Evolutionary conservation across 2,113 vertebrate genomes (phyloP), one percentile per base, ranked within the genome.

Genomic region (Peromyscus polionotus): DNA sequence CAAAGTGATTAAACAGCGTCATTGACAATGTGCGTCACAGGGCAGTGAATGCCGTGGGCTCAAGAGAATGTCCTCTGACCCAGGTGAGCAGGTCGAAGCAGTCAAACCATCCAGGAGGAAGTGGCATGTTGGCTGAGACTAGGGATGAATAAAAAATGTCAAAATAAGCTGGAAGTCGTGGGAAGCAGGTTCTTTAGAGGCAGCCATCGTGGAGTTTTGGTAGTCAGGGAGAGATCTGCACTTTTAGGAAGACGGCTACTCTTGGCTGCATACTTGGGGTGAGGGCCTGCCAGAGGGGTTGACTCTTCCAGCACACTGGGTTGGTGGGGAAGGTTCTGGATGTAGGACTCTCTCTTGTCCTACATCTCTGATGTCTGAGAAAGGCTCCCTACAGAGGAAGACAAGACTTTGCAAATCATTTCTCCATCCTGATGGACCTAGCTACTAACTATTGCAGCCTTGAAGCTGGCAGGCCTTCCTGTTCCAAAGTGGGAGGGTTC

Each of bases 401-500:
- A 91, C 54, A 68, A 67, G 51, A 70, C 61, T 95, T 72, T 76
- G 90, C 95, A 95, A 86, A 76, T 81, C 87, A 91, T 94, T 63
- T 93, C 92, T 92, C 88, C 68, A 88, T 88, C 70, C 80, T 96
- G 61, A 63, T 72, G 96, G 94, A 95, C 80, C 7, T 90, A 79
- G 73, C 87, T 95, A 79, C 91, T 92, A 68, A 88, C 84, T 61
- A 70, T 33, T 70, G 88, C 73, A 0, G 79, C 84, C 95, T 92
- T 20, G 63, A 39, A 91, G 63, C 67, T 95, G 93, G 75, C 92
- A 92, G 95, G 61, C 84, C 84, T 89, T 97, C 65, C 57, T 86
- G 90, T 97, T 96, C 95, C 95, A 90, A 95, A 95, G 88, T 93
- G 88, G 95, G 79, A 54, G 5, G 42, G 87, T 57, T 96, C 95